Conservation (phyloP, 2,888 invertebrate species). For the Embidobia sp. region DNA sequence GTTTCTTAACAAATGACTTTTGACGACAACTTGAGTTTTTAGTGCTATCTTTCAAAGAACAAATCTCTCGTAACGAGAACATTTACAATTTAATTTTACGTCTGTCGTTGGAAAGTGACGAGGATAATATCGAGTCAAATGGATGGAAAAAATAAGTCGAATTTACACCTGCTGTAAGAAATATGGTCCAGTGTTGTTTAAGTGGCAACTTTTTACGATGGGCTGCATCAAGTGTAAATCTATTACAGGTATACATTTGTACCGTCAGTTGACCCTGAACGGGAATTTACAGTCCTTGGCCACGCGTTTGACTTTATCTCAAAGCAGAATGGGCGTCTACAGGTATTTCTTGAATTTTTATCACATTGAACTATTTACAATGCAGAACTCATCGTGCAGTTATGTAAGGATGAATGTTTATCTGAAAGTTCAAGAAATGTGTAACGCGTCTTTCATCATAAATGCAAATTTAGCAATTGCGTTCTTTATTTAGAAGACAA, state of each 20-base stretch:
- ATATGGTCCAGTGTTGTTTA: conserved; percentile 27
- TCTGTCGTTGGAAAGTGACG: conserved; percentile 10
- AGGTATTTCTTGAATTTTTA: conserved; percentile 44
- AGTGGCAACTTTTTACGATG: conserved; percentile 39
- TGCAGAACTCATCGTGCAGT: conserved; percentile 31
- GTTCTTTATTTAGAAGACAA: no score
- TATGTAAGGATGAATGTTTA: conserved; percentile 26
- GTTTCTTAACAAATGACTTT: conserved; percentile 42
- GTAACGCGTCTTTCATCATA: conserved; percentile 21
- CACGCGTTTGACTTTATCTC: conserved; percentile 53
- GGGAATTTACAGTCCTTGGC: conserved; percentile 45
- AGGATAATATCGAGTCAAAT: conserved; percentile 1
- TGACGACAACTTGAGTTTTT: conserved; percentile 40
- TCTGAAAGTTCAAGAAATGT: neutral
- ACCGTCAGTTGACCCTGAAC: conserved; percentile 57
- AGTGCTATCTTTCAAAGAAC: conserved; percentile 33
- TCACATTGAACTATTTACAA: conserved; percentile 42
- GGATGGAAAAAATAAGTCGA: conserved; percentile 21
- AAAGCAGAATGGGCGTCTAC: conserved; percentile 12
- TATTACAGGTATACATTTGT: conserved; percentile 54
- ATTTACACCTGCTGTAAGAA: conserved; percentile 43
- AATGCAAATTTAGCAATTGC: conserved; percentile 12
- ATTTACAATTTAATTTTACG: conserved; percentile 44
- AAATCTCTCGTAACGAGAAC: conserved; percentile 48
- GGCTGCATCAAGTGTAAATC: conserved; percentile 48